A percentile compares a stretch with the other conserved stretches of the same genome.
phyloP scores from a whole-genome alignment of 2,888 invertebrate genomes.

The Cephus pulcher region DNA sequence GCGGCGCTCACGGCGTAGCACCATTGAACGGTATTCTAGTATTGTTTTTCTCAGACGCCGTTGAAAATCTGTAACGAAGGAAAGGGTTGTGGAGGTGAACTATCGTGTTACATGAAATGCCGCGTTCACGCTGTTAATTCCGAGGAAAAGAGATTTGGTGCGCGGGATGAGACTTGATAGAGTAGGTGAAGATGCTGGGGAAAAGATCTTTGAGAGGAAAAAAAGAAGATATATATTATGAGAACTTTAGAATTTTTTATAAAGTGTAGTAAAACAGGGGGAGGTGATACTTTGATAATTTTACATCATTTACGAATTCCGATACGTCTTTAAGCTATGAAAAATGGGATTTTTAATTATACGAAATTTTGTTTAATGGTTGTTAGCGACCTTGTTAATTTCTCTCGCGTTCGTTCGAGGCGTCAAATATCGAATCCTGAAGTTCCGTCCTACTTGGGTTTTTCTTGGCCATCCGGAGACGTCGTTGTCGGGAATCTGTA shows the following conservation, averaged over 20 bases:
- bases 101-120: slow-evolving; percentile 38
- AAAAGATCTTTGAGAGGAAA: not conserved
- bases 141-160: not conserved
- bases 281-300: slow-evolving; percentile 22
- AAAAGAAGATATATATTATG: not conserved
- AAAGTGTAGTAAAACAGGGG: slow-evolving; percentile 13
- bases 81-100: slow-evolving; percentile 16
- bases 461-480: not conserved
- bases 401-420: not conserved
- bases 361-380: not conserved
- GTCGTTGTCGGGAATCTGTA: slow-evolving; percentile 8
- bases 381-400: not conserved
- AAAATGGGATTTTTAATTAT: not conserved
- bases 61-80: slow-evolving; percentile 12
- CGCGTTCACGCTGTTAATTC: not conserved
- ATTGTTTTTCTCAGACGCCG: slow-evolving; percentile 48
- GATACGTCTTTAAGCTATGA: not conserved
- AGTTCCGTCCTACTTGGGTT: not conserved
- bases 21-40: slow-evolving; percentile 26
- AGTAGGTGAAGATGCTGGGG: not conserved
- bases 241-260: not conserved
- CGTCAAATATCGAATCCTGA: not conserved
- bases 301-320: not conserved
- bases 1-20: slow-evolving; percentile 33
- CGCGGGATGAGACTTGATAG: slow-evolving; percentile 4